Evolutionary conservation across 2,888 invertebrate species (phyloP).

Genomic region (Volucella zonaria): DNA sequence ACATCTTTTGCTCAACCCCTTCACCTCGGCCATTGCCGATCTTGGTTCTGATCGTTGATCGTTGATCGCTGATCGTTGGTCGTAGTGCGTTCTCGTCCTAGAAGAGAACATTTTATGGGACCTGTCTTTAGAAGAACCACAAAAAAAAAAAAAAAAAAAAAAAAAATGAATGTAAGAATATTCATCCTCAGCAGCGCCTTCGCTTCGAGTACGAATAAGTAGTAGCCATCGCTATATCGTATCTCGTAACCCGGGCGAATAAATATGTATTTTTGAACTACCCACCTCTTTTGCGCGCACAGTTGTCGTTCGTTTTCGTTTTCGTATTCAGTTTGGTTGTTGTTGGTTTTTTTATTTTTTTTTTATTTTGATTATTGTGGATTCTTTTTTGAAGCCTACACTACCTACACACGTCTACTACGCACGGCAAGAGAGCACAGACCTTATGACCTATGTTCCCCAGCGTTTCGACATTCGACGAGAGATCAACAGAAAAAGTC

Average conservation of each 20-base stretch:
- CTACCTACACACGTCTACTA: conserved; percentile 67
- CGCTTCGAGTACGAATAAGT: conserved; percentile 28
- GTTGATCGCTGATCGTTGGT: background rate
- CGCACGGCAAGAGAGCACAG: conserved; percentile 71
- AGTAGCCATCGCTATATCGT: conserved; percentile 40
- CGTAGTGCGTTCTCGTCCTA: conserved; percentile 49
- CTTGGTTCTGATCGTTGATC: conserved; percentile 35
- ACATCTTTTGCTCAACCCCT: conserved; percentile 41
- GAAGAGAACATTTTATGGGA: conserved; percentile 53
- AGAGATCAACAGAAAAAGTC: conserved; percentile 69
- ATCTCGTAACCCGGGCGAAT: conserved; percentile 69
- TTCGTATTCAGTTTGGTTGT: conserved; percentile 28
- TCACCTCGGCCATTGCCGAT: background rate
- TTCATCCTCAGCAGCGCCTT: conserved; percentile 46
- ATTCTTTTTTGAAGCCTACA: conserved; percentile 46
- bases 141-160: too few relatives aligned
- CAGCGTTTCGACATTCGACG: conserved; percentile 71
- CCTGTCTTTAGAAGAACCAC: conserved; percentile 33
- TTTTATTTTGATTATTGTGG: conserved; percentile 9
- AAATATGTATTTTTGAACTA: conserved; percentile 70
- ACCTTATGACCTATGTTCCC: conserved; percentile 74
- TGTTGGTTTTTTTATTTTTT: conserved; percentile 39
- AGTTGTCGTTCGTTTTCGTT: conserved; percentile 54
- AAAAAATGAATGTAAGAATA: conserved; percentile 3
- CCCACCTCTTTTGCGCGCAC: conserved; percentile 56